Conservation (phyloP, 2,888 invertebrate genomes). For the Parnassius glacialis region DNA sequence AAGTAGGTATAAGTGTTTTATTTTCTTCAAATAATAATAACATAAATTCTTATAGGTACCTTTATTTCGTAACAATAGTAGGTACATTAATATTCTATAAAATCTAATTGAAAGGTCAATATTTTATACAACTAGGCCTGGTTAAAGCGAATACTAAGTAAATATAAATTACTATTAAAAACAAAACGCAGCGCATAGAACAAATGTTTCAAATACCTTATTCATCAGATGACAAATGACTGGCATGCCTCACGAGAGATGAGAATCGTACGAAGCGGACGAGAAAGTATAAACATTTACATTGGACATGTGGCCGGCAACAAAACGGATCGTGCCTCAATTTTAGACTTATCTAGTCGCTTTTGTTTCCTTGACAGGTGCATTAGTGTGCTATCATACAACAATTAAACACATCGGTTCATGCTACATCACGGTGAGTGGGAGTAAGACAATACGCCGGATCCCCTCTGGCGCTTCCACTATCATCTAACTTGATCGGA, state of each 20-base stretch:
- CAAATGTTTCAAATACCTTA: slow-evolving; percentile 28
- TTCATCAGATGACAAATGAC: slow-evolving; percentile 67
- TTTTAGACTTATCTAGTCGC: slow-evolving; percentile 72
- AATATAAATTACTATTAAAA: no score
- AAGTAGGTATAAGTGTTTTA: no score
- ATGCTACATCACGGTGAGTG: slow-evolving; percentile 69
- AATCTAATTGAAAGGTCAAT: no score
- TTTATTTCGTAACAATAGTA: no score
- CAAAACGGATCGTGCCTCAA: slow-evolving; percentile 66
- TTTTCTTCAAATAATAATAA: no score
- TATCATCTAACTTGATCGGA: slow-evolving; percentile 33
- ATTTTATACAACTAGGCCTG: no score
- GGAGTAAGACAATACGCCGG: slow-evolving; percentile 36
- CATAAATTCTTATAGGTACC: no score
- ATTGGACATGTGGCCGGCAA: slow-evolving; percentile 55
- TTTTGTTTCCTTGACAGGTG: slow-evolving; percentile 80
- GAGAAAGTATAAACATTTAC: slow-evolving; percentile 79
- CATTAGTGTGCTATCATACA: slow-evolving; percentile 77
- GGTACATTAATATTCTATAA: no score
- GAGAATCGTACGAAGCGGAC: slow-evolving; percentile 57
- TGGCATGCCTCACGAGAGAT: slow-evolving; percentile 67
- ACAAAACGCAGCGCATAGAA: slow-evolving; percentile 11
- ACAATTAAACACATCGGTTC: slow-evolving; percentile 76
- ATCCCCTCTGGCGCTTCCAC: slow-evolving; percentile 34
- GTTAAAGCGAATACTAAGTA: no score